phyloP scores from a whole-genome alignment of 92 coral and sea anemone genomes.

The Virgularia gustaviana region DNA sequence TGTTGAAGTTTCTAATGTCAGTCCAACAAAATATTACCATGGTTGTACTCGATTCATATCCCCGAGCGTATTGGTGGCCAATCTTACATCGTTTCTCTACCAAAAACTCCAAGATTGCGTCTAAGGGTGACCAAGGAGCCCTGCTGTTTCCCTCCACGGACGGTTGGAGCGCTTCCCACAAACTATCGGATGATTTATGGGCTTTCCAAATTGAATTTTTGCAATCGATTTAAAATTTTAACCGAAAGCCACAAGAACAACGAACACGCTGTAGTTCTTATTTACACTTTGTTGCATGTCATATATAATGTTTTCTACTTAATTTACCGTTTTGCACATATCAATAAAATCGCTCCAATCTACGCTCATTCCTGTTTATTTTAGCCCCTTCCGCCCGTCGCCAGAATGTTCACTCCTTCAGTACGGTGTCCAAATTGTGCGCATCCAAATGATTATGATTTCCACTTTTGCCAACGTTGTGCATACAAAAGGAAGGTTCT shows the following conservation, averaged over 20 bases:
- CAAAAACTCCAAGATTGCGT: slow-evolving; percentile 17
- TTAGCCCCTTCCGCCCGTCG: slow-evolving; percentile 46
- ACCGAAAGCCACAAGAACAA: not conserved
- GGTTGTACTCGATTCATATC: slow-evolving; percentile 38
- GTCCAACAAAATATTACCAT: slow-evolving; percentile 9
- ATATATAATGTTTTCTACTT: too few species aligned
- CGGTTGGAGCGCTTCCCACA: slow-evolving; percentile 11
- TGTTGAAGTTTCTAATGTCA: slow-evolving; percentile 26
- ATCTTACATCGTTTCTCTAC: slow-evolving; percentile 17
- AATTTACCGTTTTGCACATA: too few species aligned
- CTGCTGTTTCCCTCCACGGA: slow-evolving; percentile 32
- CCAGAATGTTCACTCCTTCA: slow-evolving; percentile 36
- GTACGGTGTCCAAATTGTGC: slow-evolving; percentile 52
- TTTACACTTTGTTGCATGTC: too few species aligned
- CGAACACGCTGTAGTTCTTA: too few species aligned
- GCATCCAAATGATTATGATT: slow-evolving; percentile 59
- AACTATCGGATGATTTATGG: slow-evolving; percentile 45
- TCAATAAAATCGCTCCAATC: too few species aligned
- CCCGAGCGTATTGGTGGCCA: slow-evolving; percentile 60
- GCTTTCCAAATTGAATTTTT: slow-evolving; percentile 31
- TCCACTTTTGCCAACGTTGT: too few species aligned
- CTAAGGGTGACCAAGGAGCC: slow-evolving; percentile 2
- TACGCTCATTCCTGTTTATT: too few species aligned
- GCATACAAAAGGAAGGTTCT: slow-evolving; percentile 56
- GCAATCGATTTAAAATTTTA: too few species aligned